phyloP scores from a whole-genome alignment of 2,888 invertebrate species.

The Rhaphigaster nebulosa region DNA sequence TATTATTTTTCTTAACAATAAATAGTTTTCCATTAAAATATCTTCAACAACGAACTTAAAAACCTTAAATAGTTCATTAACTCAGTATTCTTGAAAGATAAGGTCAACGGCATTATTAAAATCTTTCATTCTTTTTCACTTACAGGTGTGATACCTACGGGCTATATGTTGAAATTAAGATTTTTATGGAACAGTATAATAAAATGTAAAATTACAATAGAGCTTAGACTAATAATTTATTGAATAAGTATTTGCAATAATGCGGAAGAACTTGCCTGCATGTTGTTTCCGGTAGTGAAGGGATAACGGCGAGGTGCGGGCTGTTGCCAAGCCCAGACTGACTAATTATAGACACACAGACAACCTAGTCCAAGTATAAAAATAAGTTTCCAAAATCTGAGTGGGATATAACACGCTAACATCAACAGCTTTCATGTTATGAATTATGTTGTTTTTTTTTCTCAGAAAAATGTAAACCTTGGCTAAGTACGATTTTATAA shows the following conservation, averaged over 20 bases:
- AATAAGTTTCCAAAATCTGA: slow-evolving; percentile 43
- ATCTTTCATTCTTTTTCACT: neutral
- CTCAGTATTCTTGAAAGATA: neutral
- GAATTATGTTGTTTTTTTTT: neutral
- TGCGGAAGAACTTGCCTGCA: slow-evolving; percentile 58
- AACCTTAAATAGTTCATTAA: neutral
- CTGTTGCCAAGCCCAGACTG: slow-evolving; percentile 58
- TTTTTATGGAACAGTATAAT: neutral
- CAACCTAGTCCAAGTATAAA: slow-evolving; percentile 48
- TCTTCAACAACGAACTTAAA: neutral
- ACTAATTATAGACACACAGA: slow-evolving; percentile 50
- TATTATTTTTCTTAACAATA: neutral
- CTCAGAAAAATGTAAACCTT: no score
- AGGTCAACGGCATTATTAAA: neutral
- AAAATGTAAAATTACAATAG: neutral
- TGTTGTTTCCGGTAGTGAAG: slow-evolving; percentile 47
- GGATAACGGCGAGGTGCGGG: slow-evolving; percentile 38
- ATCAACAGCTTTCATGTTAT: neutral
- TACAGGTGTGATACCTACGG: neutral
- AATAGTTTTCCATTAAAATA: neutral
- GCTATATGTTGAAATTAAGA: neutral
- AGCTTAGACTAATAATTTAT: neutral
- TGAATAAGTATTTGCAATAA: neutral
- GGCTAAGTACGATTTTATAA: neutral
- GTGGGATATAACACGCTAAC: neutral